Evolutionary conservation across 2,797 vertebrate genomes (phyloP).

Genomic region (Coilia nasus): DNA sequence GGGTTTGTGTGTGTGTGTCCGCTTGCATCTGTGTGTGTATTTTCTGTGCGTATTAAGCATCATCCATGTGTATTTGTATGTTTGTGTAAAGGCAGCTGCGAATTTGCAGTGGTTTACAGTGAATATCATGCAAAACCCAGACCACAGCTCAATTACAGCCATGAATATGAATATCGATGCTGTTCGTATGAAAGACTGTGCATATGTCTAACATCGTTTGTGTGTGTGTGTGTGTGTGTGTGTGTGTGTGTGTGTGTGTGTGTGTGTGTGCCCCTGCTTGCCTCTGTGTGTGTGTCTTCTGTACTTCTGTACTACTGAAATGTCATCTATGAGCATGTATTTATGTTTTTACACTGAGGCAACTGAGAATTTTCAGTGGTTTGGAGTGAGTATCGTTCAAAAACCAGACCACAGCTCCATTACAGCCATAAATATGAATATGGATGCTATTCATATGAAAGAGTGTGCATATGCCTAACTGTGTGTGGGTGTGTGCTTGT

Average conservation of each 20-base stretch:
- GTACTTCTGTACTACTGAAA: too few relatives aligned
- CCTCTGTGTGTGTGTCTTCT: too few relatives aligned
- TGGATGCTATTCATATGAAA: neutral
- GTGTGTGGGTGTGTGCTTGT: neutral
- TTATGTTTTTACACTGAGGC: neutral
- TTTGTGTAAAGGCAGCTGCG: neutral
- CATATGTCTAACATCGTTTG: neutral
- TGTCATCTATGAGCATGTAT: neutral
- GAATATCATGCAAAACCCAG: neutral
- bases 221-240: neutral
- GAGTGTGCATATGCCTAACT: neutral
- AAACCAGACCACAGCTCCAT: neutral
- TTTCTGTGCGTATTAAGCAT: too few relatives aligned
- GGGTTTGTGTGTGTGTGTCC: neutral
- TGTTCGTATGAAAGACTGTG: neutral
- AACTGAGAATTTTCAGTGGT: neutral
- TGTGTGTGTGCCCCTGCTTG: too few relatives aligned
- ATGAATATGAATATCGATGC: neutral
- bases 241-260: too few relatives aligned
- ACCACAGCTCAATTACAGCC: neutral
- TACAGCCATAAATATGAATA: neutral
- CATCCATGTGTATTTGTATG: neutral
- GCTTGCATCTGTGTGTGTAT: too few relatives aligned
- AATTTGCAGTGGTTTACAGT: neutral
- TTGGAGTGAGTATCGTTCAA: neutral